These are phyloP conservation scores for Ligdia adustata DNA, from an alignment of 2,888 invertebrate species.

Conservation along the genomic window DNA sequence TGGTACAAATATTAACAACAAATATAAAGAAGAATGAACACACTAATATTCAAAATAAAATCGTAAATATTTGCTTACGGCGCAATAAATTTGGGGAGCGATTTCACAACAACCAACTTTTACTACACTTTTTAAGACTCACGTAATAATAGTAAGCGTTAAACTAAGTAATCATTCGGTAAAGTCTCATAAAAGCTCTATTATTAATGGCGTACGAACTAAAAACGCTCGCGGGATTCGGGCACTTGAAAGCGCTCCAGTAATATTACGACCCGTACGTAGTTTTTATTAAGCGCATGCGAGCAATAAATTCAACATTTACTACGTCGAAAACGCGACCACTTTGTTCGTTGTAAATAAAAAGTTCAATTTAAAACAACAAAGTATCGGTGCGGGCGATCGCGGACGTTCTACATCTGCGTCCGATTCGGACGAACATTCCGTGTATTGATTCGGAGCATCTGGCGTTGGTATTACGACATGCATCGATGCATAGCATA, in stretches of 20 bases:
- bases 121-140: constrained; percentile 33
- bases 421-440: constrained; percentile 55
- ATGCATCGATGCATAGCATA: constrained; percentile 43
- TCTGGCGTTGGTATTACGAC: constrained; percentile 51
- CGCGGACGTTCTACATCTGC: constrained; percentile 63
- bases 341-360: constrained; percentile 69
- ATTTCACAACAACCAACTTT: constrained; percentile 26
- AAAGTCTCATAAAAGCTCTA: constrained; percentile 44
- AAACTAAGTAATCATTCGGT: constrained; percentile 46
- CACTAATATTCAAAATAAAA: not conserved
- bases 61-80: not conserved
- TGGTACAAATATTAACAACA: no score
- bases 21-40: no score
- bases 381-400: constrained; percentile 57
- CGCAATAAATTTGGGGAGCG: constrained; percentile 10
- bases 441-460: constrained; percentile 59
- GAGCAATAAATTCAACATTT: constrained; percentile 70
- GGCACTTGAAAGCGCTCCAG: constrained; percentile 47
- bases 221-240: constrained; percentile 46
- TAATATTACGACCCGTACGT: constrained; percentile 51
- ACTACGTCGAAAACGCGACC: constrained; percentile 63
- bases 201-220: constrained; percentile 46
- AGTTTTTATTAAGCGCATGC: constrained; percentile 67
- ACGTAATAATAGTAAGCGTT: constrained; percentile 41
- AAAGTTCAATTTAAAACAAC: constrained; percentile 69